A percentile compares a stretch with the other conserved stretches of the same genome.
phyloP scores from a whole-genome alignment of 2,888 invertebrate genomes.

The Drosophila multiciliata region DNA sequence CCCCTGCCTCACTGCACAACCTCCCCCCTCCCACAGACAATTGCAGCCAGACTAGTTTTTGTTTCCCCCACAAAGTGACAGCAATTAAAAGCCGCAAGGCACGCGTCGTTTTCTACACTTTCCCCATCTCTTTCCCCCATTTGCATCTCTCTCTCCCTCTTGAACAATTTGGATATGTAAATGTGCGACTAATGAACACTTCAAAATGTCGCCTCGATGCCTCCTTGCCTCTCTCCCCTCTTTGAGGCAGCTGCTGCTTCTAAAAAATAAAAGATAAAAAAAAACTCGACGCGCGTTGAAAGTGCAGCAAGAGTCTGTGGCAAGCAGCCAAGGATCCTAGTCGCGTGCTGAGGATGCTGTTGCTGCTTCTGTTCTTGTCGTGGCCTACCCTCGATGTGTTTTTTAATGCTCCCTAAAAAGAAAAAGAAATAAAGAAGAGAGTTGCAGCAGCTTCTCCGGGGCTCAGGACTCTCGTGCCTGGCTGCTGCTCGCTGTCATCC shows the following conservation, averaged over 20 bases:
- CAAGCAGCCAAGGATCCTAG: slow-evolving; percentile 53
- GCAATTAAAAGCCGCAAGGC: slow-evolving; percentile 79
- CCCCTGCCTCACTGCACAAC: slow-evolving; percentile 1
- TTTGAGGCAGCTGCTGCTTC: slow-evolving; percentile 61
- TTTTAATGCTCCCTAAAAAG: slow-evolving; percentile 57
- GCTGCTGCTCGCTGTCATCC: slow-evolving; percentile 44
- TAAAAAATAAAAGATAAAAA: slow-evolving; percentile 45
- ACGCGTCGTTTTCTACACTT: slow-evolving; percentile 37
- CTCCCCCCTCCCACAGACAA: not conserved
- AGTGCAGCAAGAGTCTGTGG: slow-evolving; percentile 58
- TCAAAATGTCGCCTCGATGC: slow-evolving; percentile 64
- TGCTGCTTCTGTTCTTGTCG: slow-evolving; percentile 12
- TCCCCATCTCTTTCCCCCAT: not conserved
- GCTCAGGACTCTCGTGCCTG: slow-evolving; percentile 59
- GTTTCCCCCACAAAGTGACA: slow-evolving; percentile 46
- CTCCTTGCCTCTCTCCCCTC: slow-evolving; percentile 20
- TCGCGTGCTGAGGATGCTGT: slow-evolving; percentile 59
- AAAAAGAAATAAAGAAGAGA: slow-evolving; percentile 35
- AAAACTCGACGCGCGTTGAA: slow-evolving; percentile 46
- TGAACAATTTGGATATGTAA: slow-evolving; percentile 82
- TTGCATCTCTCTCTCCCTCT: slow-evolving; percentile 15
- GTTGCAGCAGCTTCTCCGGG: slow-evolving; percentile 54
- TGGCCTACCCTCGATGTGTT: slow-evolving; percentile 50
- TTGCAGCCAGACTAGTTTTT: slow-evolving; percentile 5
- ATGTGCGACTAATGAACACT: slow-evolving; percentile 84